Base-by-base conservation (phyloP, 1,140 invertebrate genomes). In the Amphibalanus amphitrite region DNA sequence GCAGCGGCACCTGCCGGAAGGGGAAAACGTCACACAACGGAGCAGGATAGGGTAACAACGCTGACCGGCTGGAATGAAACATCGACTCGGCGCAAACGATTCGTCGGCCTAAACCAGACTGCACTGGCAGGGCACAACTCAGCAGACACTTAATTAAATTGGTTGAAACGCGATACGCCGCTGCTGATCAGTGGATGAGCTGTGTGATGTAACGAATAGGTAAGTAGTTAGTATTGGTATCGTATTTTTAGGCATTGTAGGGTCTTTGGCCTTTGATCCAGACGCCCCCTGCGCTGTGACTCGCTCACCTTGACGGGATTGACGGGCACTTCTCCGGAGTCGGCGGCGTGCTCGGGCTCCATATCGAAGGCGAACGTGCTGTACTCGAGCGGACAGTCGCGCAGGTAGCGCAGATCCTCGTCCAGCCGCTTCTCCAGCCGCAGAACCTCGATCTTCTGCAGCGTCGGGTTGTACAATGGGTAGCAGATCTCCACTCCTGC, bases 341-440 rank as follows among this genome's bases (percentile, higher is more conserved):
- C 90, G 23, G 89, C 85, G 40, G 89, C 78, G 72, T 87, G 81
- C 79, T 95, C 90, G 28, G 86, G 81, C 77, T 95, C 89, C 91
- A 98, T 93, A 78, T 98, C 90, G 70, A 92, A 83, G 75, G 94
- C 88, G 78, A 99, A 90, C 26, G 93, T 97, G 78, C 91, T 94
- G 79, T 93, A 96, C 80, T 98, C 92, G 0, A 87, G 86, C 40
- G 91, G 83, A n/a, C 92, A 91, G 85, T 99, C 96, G 71, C 95
- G 83, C 67, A 99, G 83, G 79, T 98, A 99, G 30, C 87, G 83
- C 23, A 99, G 80, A 77, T 92, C 85, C 59, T 93, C 87, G 81
- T 99, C 97, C 26, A 99, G 79, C 67, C 97, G 84, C 80, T 95
- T 97, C 80, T 99, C 96, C 29, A 99, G 82, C 69, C 89, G 87